Base-by-base conservation (phyloP, 2,888 invertebrate species). In the Agriotes lineatus region DNA sequence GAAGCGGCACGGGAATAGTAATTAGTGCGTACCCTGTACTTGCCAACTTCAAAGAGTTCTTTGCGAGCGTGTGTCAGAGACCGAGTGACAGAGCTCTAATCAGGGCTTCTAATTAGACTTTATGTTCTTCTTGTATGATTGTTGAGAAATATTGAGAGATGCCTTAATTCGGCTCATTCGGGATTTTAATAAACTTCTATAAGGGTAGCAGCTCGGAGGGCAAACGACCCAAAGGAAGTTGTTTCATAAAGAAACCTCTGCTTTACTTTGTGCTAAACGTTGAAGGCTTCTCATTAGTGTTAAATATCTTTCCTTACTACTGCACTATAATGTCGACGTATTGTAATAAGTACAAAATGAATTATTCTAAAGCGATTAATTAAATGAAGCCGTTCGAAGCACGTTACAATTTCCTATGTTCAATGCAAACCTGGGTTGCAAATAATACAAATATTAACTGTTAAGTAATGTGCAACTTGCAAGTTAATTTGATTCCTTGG, bases 11-110 rank as follows among this genome's bases (percentile, higher is more conserved):
- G 57, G 52, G 66, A 69, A 66, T 72, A 72, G 64, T 72, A 72
- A 70, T 72, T 72, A 72, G 70, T 72, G 72, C 72, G 69, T 70
- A 63, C 67, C 48, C 64, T 70, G 64, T 63, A 70, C 72, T 72
- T 54, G 50, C 16, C 20, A 60, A 72, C 70, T 57, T 72, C 72
- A 72, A 72, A 72, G 72, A 66, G 56, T 65, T 66, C 61, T 66
- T 69, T 69, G 42, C 50, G 66, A 48, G 33, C 57, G 62, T 44
- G 56, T 61, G 65, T 52, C 54, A 56, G 42, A 56, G 57, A 65
- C 56, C 60, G 54, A 42, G 48, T 48, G 45, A 62, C 39, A 64
- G 57, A 61, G 61, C 50, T 62, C 68, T 68, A 68, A 68, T 68
- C 68, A 68, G 58, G 42, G 63, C 42, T 52, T 58, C 57, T 68